Conservation (phyloP, 2,113 vertebrate species). For the Bos indicus region DNA sequence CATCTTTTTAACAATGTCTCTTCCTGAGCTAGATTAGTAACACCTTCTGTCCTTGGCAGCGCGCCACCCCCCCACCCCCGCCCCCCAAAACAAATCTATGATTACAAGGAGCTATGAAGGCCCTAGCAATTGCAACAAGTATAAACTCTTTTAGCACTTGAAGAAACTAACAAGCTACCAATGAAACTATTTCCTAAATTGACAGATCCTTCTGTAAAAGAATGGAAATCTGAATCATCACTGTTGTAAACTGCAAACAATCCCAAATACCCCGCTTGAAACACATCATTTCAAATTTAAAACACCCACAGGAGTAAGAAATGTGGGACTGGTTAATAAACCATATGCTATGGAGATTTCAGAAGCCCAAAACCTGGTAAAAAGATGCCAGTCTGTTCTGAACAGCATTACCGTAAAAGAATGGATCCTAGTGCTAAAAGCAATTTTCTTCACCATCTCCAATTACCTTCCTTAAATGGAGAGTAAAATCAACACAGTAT, state of each 20-base stretch:
- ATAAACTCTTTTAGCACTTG: neutral
- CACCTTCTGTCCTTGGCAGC: neutral
- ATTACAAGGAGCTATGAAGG: neutral
- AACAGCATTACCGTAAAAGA: neutral
- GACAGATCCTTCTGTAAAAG: neutral
- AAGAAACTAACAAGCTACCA: neutral
- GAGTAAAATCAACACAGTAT: neutral
- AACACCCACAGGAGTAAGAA: neutral
- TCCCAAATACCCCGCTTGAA: neutral
- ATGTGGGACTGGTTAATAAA: neutral
- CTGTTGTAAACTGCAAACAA: neutral
- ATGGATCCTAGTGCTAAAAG: neutral
- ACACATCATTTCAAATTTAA: neutral
- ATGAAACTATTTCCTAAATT: neutral
- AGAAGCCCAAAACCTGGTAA: neutral
- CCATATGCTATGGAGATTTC: neutral
- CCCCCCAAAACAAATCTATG: neutral
- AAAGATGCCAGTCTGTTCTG: neutral
- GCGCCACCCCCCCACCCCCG: neutral
- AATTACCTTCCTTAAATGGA: neutral
- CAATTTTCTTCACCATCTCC: neutral
- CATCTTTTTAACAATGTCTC: neutral
- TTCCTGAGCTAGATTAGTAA: neutral
- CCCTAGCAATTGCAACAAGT: neutral
- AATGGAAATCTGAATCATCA: conserved; percentile 13